Conservation (phyloP, 1,140 invertebrate genomes). For the Monochamus saltuarius region DNA sequence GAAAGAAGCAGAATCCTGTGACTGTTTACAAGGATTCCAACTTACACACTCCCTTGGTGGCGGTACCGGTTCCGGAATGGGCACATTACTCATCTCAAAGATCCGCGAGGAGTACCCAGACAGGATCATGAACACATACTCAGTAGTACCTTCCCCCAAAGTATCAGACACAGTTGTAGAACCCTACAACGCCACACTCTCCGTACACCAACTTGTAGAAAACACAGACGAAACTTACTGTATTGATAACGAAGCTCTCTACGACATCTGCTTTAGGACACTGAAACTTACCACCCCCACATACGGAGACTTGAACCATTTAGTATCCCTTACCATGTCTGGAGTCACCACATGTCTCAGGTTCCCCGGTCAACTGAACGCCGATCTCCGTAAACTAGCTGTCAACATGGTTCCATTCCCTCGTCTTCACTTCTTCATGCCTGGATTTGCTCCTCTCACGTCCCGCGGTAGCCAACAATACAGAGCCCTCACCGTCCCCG, state of each 20-base stretch:
- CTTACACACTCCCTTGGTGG: conserved; percentile 80
- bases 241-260: conserved; percentile 86
- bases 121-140: conserved; percentile 91
- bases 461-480: conserved; percentile 70
- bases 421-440: conserved; percentile 73
- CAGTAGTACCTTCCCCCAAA: conserved; percentile 80
- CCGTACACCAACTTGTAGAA: conserved; percentile 80
- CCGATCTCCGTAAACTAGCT: conserved; percentile 80
- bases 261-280: conserved; percentile 88
- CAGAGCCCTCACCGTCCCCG: conserved; percentile 67
- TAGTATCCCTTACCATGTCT: conserved; percentile 77
- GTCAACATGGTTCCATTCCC: conserved; percentile 93
- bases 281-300: conserved; percentile 76
- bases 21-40: conserved; percentile 81
- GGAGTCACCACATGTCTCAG: conserved; percentile 79
- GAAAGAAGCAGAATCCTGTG: conserved; percentile 73
- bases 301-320: conserved; percentile 73
- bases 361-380: conserved; percentile 81
- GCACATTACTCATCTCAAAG: conserved; percentile 81
- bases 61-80: conserved; percentile 89
- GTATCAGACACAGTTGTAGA: conserved; percentile 81
- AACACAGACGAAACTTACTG: conserved; percentile 83
- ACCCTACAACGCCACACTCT: conserved; percentile 79
- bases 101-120: conserved; percentile 85
- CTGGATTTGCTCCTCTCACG: conserved; percentile 81